These are phyloP conservation scores for Labeo calbasu DNA, from an alignment of 2,797 vertebrate genomes.

Conservation along the genomic window DNA sequence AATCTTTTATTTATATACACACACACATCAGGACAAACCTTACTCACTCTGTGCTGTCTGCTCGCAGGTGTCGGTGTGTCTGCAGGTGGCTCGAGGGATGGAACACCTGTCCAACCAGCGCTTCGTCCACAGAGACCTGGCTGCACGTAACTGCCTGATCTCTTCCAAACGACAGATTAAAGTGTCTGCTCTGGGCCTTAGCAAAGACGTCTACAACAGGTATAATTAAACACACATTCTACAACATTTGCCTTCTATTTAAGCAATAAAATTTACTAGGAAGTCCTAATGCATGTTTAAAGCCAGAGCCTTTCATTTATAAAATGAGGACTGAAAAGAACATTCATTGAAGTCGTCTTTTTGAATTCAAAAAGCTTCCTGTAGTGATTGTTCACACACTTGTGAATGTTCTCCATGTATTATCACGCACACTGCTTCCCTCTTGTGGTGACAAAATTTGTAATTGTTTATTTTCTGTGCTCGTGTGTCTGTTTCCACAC, in stretches of 20 bases:
- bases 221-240: constrained; percentile 52
- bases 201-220: constrained; percentile 89
- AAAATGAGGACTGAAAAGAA: not conserved
- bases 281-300: not conserved
- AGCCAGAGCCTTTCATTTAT: not conserved
- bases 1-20: not conserved
- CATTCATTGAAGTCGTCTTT: not conserved
- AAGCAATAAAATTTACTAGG: not conserved
- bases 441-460: not conserved
- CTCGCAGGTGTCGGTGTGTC: constrained; percentile 83
- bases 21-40: not conserved
- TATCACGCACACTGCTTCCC: not conserved
- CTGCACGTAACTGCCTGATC: constrained; percentile 85
- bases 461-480: not conserved
- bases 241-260: not conserved
- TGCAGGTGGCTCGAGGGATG: constrained; percentile 86
- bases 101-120: constrained; percentile 86
- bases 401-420: not conserved
- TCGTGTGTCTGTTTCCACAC: not conserved
- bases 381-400: too few species aligned
- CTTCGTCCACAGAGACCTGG: constrained; percentile 85
- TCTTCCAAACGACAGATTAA: constrained; percentile 84
- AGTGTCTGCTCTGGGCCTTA: constrained; percentile 83
- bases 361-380: not conserved
- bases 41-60: constrained; percentile 17